Conservation (phyloP, 2,113 vertebrate species). For the Clarias batrachus region DNA sequence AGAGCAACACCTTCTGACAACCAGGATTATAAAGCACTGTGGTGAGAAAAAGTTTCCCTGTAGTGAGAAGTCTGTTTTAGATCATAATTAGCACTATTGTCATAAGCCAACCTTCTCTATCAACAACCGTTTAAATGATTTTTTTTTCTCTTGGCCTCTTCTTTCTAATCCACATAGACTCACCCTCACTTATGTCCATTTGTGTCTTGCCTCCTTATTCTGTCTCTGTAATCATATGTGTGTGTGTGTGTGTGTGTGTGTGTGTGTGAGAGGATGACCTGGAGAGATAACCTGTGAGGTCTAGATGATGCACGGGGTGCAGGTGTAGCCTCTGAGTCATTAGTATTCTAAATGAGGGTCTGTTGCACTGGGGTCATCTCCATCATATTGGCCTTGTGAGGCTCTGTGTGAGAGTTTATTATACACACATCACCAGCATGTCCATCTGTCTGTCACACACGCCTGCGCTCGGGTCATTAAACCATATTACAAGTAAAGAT, state of each 20-base stretch:
- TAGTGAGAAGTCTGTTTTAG: background rate
- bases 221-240: conserved; percentile 18
- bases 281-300: conserved; percentile 51
- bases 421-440: conserved; percentile 25
- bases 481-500: background rate
- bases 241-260: conserved; percentile 36
- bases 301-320: conserved; percentile 39
- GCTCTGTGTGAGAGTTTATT: conserved; percentile 21
- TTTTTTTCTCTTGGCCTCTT: background rate
- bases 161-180: background rate
- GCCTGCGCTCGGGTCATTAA: background rate
- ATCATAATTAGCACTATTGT: background rate
- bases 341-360: conserved; percentile 33
- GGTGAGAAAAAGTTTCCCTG: background rate
- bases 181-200: background rate
- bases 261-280: conserved; percentile 51
- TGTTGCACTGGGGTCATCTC: conserved; percentile 11
- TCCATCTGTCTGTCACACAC: conserved; percentile 12
- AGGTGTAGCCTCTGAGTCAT: conserved; percentile 61
- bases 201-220: conserved; percentile 23
- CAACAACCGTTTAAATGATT: background rate
- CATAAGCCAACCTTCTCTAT: background rate
- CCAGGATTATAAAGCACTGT: background rate
- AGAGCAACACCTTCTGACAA: background rate
- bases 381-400: background rate